Conservation (phyloP, 1,140 invertebrate genomes). For the Drepana arcuata region DNA sequence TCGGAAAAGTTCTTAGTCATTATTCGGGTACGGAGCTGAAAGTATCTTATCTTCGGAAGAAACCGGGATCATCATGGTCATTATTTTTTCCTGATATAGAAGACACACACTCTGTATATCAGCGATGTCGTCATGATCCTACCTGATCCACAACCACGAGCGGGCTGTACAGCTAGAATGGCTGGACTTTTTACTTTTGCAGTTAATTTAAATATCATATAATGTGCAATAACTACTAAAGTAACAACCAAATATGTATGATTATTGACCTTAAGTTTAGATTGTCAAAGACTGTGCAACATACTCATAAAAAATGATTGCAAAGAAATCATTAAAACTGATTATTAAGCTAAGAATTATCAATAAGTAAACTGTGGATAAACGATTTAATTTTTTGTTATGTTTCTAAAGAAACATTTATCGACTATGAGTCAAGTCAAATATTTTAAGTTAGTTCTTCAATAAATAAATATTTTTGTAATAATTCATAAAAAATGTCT, state of each 20-base stretch:
- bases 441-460: slow-evolving; percentile 1
- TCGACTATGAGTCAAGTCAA: slow-evolving; percentile 1
- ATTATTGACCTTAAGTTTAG: slow-evolving; percentile 5
- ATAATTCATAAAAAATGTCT: neutral
- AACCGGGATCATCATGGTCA: slow-evolving; percentile 11
- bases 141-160: slow-evolving; percentile 12
- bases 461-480: slow-evolving; percentile 2
- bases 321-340: slow-evolving; percentile 3
- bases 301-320: slow-evolving; percentile 1
- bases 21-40: slow-evolving; percentile 2
- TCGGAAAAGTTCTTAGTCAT: slow-evolving; percentile 8
- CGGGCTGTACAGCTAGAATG: slow-evolving; percentile 9
- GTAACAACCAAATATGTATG: slow-evolving; percentile 8
- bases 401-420: neutral
- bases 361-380: slow-evolving; percentile 1
- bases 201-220: slow-evolving; percentile 11
- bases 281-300: slow-evolving; percentile 2
- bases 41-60: slow-evolving; percentile 2
- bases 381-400: slow-evolving; percentile 1
- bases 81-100: slow-evolving; percentile 15
- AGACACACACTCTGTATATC: slow-evolving; percentile 11
- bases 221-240: slow-evolving; percentile 9
- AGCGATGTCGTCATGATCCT: slow-evolving; percentile 11
- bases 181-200: slow-evolving; percentile 9
- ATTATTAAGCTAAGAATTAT: slow-evolving; percentile 1